Evolutionary conservation across 2,797 vertebrate species (phyloP).

Genomic region (Hydrolagus colliei): DNA sequence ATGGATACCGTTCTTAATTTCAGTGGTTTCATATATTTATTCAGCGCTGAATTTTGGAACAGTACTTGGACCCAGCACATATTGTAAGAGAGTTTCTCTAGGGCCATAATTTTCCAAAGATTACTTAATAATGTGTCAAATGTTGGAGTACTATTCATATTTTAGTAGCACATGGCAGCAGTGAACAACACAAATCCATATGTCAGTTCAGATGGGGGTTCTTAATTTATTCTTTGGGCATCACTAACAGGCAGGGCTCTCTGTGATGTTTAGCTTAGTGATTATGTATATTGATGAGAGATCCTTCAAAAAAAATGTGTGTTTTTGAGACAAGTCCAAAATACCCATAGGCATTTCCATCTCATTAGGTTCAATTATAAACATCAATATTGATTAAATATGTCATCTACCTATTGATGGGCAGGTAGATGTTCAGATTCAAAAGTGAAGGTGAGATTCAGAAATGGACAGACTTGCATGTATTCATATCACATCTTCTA

Average conservation of each 20-base stretch:
- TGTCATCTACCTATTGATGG: background rate
- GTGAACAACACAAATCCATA: slow-evolving; percentile 9
- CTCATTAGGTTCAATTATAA: slow-evolving; percentile 13
- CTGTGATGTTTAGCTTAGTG: slow-evolving; percentile 3
- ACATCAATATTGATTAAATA: background rate
- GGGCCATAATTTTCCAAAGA: slow-evolving; percentile 1
- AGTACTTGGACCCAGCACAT: background rate
- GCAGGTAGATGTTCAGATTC: too few species aligned
- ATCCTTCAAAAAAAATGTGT: background rate
- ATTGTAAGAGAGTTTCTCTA: slow-evolving; percentile 4
- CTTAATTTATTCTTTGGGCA: slow-evolving; percentile 27
- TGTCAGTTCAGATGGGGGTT: slow-evolving; percentile 17
- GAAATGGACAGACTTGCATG: too few species aligned
- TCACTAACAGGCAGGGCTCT: background rate
- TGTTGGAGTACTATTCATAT: slow-evolving; percentile 4
- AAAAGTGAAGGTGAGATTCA: too few species aligned
- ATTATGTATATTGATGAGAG: slow-evolving; percentile 9
- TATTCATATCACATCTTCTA: too few species aligned
- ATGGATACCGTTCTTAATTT: too few species aligned
- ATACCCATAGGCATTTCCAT: background rate
- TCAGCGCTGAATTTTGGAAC: background rate
- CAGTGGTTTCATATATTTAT: background rate
- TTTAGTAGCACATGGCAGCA: background rate
- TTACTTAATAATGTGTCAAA: slow-evolving; percentile 18
- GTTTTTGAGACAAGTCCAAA: background rate